Evolutionary conservation across 2,797 vertebrate genomes (phyloP).

Genomic region (Hypotaenidia philippensis): DNA sequence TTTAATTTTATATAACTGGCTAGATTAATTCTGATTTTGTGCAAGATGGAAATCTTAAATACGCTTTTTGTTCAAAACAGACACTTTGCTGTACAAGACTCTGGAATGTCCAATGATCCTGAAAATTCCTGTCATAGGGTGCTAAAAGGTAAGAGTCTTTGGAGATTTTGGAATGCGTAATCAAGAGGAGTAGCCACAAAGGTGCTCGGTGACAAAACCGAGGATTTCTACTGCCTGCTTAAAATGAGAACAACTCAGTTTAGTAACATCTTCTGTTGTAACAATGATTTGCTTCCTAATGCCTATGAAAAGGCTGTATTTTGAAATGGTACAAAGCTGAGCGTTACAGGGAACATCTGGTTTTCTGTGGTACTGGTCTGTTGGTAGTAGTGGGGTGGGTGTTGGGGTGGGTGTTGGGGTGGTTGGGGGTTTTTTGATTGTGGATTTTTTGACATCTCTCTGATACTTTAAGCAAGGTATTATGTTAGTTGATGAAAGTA

Average conservation of each 20-base stretch:
- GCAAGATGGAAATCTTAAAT: constrained; percentile 3
- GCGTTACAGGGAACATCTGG: neutral
- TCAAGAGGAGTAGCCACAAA: neutral
- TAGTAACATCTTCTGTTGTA: neutral
- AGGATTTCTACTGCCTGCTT: neutral
- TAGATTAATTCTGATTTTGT: neutral
- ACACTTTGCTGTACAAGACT: constrained; percentile 11
- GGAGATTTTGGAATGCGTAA: neutral
- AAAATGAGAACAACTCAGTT: neutral
- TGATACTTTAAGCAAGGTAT: neutral
- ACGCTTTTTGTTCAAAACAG: constrained; percentile 66
- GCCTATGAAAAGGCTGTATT: neutral
- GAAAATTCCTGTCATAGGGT: constrained; percentile 23
- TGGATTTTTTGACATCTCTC: neutral
- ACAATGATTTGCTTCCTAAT: neutral
- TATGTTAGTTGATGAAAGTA: neutral
- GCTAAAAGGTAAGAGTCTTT: constrained; percentile 71
- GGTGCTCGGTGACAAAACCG: neutral
- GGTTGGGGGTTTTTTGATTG: neutral
- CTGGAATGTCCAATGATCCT: constrained; percentile 9
- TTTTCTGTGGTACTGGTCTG: neutral
- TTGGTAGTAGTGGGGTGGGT: neutral
- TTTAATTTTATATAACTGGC: neutral
- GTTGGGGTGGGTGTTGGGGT: too few species aligned
- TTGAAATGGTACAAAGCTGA: neutral